A percentile compares a stretch with the other conserved stretches of the same genome.
These are phyloP conservation scores for Megaceryle alcyon DNA, from an alignment of 2,797 vertebrate genomes.

Conservation along the genomic window DNA sequence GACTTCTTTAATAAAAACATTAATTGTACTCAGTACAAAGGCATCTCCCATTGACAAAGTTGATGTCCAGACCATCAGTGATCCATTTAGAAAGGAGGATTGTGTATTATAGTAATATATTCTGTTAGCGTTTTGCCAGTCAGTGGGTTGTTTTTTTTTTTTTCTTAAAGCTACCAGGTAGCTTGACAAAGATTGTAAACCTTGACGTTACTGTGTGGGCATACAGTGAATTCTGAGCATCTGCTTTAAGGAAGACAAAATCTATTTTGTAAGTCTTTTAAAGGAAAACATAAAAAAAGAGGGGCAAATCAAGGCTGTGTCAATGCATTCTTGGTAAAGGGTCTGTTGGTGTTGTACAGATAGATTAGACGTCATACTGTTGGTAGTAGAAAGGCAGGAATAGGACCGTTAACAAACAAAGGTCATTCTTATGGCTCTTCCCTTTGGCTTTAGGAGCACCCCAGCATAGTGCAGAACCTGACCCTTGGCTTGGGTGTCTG, in stretches of 20 bases:
- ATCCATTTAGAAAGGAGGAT: neutral
- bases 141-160: neutral
- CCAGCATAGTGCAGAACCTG: neutral
- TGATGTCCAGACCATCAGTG: neutral
- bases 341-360: neutral
- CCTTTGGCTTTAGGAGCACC: neutral
- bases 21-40: constrained; percentile 32
- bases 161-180: constrained; percentile 10
- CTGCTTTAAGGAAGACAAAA: neutral
- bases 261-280: neutral
- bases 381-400: neutral
- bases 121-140: neutral
- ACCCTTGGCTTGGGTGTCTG: neutral
- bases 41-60: neutral
- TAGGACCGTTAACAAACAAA: neutral
- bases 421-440: neutral
- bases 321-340: neutral
- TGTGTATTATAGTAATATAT: constrained; percentile 1
- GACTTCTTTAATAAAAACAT: constrained; percentile 56
- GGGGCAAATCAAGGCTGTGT: neutral
- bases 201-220: neutral
- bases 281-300: neutral
- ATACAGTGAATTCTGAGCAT: neutral
- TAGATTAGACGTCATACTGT: neutral
- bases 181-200: neutral